Evolutionary conservation across 1,140 invertebrate species (phyloP).

Genomic region (Magallana ariakensis): DNA sequence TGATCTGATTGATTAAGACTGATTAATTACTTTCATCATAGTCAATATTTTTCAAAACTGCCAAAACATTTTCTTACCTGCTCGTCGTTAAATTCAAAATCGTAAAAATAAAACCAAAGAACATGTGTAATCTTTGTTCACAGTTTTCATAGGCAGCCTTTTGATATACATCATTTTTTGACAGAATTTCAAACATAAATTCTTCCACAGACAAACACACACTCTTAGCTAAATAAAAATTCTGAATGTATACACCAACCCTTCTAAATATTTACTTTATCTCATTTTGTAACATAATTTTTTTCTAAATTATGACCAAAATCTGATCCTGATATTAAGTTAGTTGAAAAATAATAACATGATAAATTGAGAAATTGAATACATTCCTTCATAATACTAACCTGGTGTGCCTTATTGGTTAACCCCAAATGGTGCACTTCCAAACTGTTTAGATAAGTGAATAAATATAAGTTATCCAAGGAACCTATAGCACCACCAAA

Average conservation of each 20-base stretch:
- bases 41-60: conserved; percentile 30
- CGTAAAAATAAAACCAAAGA: conserved; percentile 17
- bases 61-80: background rate
- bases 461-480: no score
- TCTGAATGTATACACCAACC: conserved; percentile 13
- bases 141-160: conserved; percentile 19
- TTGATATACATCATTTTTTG: conserved; percentile 26
- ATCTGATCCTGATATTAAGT: background rate
- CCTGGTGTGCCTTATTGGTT: background rate
- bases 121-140: conserved; percentile 37
- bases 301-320: background rate
- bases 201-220: conserved; percentile 20
- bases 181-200: conserved; percentile 22
- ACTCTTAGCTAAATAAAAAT: conserved; percentile 23
- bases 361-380: background rate
- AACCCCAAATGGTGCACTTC: background rate
- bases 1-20: conserved; percentile 30
- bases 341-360: no score
- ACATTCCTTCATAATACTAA: background rate
- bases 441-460: no score
- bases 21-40: background rate
- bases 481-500: no score
- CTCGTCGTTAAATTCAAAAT: background rate
- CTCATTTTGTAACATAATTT: background rate
- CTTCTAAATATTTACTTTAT: conserved; percentile 33